A percentile compares a stretch with the other conserved stretches of the same genome.
Conservation (phyloP, 2,113 vertebrate species). For the Plestiodon gilberti region DNA sequence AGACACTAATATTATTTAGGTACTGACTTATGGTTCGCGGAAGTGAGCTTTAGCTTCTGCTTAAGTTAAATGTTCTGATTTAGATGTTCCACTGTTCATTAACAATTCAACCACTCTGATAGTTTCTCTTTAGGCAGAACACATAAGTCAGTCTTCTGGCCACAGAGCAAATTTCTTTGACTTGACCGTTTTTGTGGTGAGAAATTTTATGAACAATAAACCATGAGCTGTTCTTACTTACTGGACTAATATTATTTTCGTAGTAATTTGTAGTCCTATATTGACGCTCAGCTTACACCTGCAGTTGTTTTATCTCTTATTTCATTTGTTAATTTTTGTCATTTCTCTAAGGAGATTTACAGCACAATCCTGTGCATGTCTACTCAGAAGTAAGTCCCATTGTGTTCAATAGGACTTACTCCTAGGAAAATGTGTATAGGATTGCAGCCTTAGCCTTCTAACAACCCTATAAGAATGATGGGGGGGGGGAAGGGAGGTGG, state of each 20-base stretch:
- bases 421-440: too few relatives aligned
- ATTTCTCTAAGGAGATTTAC: background rate
- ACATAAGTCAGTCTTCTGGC: slow-evolving; percentile 11
- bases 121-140: background rate
- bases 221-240: background rate
- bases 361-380: background rate
- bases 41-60: slow-evolving; percentile 17
- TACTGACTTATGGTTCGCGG: background rate
- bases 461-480: background rate
- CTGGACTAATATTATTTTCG: background rate
- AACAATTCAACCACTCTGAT: background rate
- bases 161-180: slow-evolving; percentile 10
- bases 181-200: slow-evolving; percentile 1
- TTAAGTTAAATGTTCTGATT: background rate
- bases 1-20: slow-evolving; percentile 1
- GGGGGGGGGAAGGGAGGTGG: too few relatives aligned
- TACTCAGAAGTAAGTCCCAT: too few relatives aligned
- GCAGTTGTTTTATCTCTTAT: background rate
- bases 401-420: too few relatives aligned
- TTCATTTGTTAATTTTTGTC: background rate
- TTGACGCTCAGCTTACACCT: background rate
- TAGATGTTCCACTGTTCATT: slow-evolving; percentile 31
- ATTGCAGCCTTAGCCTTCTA: too few relatives aligned
- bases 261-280: background rate
- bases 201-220: slow-evolving; percentile 15